Conservation (phyloP, 2,113 vertebrate genomes). For the Macrotis lagotis region DNA sequence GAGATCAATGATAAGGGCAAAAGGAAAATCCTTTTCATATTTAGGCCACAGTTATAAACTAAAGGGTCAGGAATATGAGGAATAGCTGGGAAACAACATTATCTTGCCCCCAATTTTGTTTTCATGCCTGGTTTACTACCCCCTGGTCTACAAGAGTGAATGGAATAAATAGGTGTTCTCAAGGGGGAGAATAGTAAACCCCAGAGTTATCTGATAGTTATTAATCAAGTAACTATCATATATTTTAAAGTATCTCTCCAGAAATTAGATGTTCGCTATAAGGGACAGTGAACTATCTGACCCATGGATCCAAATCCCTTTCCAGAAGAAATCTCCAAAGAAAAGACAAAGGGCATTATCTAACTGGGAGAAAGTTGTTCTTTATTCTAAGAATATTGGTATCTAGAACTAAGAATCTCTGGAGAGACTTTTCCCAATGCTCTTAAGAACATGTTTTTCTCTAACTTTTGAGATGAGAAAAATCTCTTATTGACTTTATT, state of each 20-base stretch:
- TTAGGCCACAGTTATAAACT: background rate
- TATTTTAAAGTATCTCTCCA: background rate
- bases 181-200: background rate
- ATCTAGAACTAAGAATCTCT: background rate
- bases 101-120: background rate
- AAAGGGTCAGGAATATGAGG: background rate
- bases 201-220: background rate
- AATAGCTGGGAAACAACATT: background rate
- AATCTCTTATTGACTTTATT: background rate
- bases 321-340: background rate
- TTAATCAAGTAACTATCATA: background rate
- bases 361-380: background rate
- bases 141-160: background rate
- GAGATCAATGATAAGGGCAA: background rate
- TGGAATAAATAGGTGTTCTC: background rate
- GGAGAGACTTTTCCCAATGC: background rate
- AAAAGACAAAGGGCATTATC: background rate
- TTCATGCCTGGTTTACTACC: background rate
- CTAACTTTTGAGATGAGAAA: background rate
- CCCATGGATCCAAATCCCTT: background rate
- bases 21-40: background rate
- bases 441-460: background rate
- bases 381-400: background rate
- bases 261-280: background rate
- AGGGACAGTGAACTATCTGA: background rate